These are phyloP conservation scores for Cyanoderma ruficeps DNA, from an alignment of 2,113 vertebrate species.

Conservation along the genomic window DNA sequence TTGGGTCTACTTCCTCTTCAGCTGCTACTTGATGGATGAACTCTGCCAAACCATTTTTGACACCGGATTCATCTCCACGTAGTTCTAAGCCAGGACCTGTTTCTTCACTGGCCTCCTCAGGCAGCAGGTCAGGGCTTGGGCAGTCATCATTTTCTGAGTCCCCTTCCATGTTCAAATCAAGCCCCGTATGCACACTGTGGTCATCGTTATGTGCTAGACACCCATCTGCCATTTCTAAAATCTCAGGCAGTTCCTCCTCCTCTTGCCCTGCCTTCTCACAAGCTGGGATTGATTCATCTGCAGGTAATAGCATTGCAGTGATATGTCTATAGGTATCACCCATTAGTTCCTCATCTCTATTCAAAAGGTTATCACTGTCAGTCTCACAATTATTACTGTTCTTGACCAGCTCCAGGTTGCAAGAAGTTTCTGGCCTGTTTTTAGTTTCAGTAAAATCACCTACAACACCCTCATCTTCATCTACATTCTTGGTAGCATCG, in stretches of 20 bases:
- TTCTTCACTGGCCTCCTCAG: background rate
- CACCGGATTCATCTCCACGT: background rate
- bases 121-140: background rate
- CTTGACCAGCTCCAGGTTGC: background rate
- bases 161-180: background rate
- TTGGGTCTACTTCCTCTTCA: background rate
- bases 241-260: background rate
- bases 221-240: constrained; percentile 14
- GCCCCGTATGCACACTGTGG: background rate
- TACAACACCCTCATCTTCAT: constrained; percentile 1
- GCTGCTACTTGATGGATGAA: background rate
- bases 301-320: background rate
- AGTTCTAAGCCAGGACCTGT: background rate
- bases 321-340: background rate
- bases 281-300: background rate
- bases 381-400: background rate
- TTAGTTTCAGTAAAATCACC: background rate
- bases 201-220: constrained; percentile 18
- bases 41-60: background rate
- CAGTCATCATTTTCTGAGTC: background rate
- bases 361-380: background rate
- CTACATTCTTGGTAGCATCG: background rate
- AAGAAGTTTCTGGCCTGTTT: background rate
- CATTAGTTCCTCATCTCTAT: background rate
- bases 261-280: background rate